Base-by-base conservation (phyloP, 2,888 invertebrate genomes). In the Agrenia bidenticulata region DNA sequence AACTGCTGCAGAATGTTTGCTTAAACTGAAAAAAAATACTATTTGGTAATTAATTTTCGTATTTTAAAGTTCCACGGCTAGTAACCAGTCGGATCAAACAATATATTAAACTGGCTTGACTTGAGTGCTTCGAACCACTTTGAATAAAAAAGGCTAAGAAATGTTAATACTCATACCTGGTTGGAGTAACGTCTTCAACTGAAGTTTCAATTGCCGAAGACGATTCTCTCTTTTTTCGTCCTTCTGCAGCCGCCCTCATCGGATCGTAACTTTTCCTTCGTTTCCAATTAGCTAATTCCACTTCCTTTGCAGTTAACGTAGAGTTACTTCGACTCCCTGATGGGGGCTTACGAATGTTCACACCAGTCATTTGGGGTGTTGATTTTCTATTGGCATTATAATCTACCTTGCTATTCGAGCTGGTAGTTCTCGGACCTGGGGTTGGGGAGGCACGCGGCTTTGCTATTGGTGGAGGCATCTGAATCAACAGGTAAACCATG, bases 261-360 rank as follows among this genome's bases (percentile, higher is more conserved):
- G 96, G 96, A 82, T 97, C 94, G 81, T 97, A 97, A 76, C 91
- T 93, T 77, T 95, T 95, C 70, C 97, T 84, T 66, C 96, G 85
- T 79, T 94, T 92, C 96, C 96, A 97, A 82, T 95, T 95, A 80
- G 93, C 93, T 83, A 93, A 87, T 78, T 92, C 90, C 9, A 88
- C 87, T 80, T 94, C 93, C 80, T 89, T 87, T 51, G 87, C 84
- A 0, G 88, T 88, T 2, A 89, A 80, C 0, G 88, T 88, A 27
- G 89, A 89, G 78, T 85, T 86, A 76, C 85, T 85, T 61, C 89
- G 81, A 69, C 85, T 86, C 63, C 84, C 84, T 32, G 64, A n/a
- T 23, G 63, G 60, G n/a, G 66, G 56, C 21, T 57, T 57, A 4
- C 56, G 56, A 17, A 15, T 45, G 15, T 17, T 19, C 9, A 45